These are phyloP conservation scores for Lanistes nyassanus DNA, from an alignment of 1,140 invertebrate species.

Conservation along the genomic window DNA sequence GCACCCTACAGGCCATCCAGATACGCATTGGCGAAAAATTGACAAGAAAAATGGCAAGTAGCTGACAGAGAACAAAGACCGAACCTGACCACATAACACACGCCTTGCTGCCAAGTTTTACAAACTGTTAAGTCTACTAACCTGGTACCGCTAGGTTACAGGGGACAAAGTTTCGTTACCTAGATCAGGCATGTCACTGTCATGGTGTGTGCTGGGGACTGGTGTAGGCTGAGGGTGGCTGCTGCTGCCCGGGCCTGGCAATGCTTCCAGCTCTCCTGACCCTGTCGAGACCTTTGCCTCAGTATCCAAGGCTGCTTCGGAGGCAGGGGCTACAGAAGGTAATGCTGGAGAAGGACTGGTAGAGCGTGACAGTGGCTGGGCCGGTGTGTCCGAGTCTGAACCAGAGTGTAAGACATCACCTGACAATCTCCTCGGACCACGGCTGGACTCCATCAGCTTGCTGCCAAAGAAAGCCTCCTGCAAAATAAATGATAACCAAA, in stretches of 20 bases:
- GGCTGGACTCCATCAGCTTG: conserved; percentile 76
- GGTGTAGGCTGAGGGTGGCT: conserved; percentile 19
- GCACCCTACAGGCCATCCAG: no score
- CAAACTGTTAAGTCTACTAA: no score
- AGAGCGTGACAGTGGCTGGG: conserved; percentile 18
- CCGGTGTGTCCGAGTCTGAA: conserved; percentile 46
- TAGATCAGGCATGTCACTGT: conserved; percentile 6
- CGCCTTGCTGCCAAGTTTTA: no score
- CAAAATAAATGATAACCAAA: conserved; percentile 33
- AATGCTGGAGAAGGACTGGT: conserved; percentile 23
- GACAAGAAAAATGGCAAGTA: no score
- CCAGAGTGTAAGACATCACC: conserved; percentile 47
- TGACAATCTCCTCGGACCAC: conserved; percentile 28
- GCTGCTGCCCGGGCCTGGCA: background rate
- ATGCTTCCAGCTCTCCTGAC: conserved; percentile 1
- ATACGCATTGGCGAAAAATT: no score
- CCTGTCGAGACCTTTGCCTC: background rate
- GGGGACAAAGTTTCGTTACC: background rate
- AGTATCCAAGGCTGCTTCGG: background rate
- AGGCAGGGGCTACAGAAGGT: background rate
- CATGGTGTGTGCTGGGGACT: conserved; percentile 5
- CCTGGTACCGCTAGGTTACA: no score
- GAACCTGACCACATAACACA: no score
- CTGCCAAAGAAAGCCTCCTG: conserved; percentile 70
- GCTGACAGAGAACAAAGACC: no score